Evolutionary conservation across 2,113 vertebrate genomes (phyloP), one percentile per base, ranked within the genome.

Genomic region (Sminthopsis crassicaudata): DNA sequence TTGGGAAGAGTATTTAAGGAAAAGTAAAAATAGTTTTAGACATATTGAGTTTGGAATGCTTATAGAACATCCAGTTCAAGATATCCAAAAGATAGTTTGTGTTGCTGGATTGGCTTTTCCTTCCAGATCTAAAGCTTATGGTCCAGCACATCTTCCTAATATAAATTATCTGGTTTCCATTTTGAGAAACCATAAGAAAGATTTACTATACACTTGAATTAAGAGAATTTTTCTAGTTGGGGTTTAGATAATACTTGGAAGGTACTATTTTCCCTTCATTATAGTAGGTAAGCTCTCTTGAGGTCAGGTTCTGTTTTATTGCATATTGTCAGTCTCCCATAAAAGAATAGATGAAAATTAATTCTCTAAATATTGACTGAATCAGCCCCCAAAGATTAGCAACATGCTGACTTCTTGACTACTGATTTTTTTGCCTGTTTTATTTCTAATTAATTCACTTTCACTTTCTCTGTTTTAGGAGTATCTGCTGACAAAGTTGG

Each of bases 401-500:
- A 36, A 6, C 7, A 8, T 42, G 1, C 67, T 42, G 67, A 42
- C 67, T 84, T 84, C 6, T 42, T 23, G 67, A 42, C 7, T 84
- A 23, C 36, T 84, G 89, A 50, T 51, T 19, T 46, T 46, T 91
- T 93, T 90, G 57, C 26, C 46, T 95, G 1, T 92, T 25, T 26
- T 53, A 14, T 16, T 84, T n/a, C 67, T 95, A 52, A 51, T 90
- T 96, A 67, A 90, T 90, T 57, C 88, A 24, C 46, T 67, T 60
- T 6, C 8, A 91, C 91, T 91, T 24, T 92, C 8, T 89, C 0
- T 94, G 0, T 94, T 3, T 8, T 96, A 99, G 99, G 99, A 94
- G 99, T 99, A 90, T 99, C 99, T 97, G 98, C 99, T 84, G 99
- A 99, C 98, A 99, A 99, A 96, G 98, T 99, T 84, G 99, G 99